phyloP scores from a whole-genome alignment of 2,797 vertebrate genomes.

The Champsocephalus esox region DNA sequence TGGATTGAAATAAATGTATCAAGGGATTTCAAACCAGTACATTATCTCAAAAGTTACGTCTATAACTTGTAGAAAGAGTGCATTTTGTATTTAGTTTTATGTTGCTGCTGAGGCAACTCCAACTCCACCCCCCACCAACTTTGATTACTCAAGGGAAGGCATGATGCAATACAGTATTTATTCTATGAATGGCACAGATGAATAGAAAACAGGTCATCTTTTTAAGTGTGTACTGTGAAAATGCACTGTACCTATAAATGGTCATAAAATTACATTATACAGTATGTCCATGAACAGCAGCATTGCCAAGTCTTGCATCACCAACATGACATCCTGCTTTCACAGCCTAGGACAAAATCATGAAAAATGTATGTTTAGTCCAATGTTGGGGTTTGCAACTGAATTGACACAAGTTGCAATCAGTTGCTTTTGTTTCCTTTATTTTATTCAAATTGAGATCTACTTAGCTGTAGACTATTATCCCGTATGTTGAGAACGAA shows the following conservation, averaged over 20 bases:
- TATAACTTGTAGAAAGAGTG: neutral
- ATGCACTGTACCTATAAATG: neutral
- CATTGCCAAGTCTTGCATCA: neutral
- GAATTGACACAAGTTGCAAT: no score
- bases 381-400: no score
- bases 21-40: neutral
- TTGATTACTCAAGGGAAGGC: slow-evolving; percentile 21
- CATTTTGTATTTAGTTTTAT: neutral
- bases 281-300: no score
- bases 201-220: slow-evolving; percentile 1
- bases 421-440: neutral
- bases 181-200: slow-evolving; percentile 20
- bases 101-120: slow-evolving; percentile 16
- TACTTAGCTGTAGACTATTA: neutral
- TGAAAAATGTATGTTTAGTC: neutral
- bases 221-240: slow-evolving; percentile 3
- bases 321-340: neutral
- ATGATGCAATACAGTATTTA: slow-evolving; percentile 1
- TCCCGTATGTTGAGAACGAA: no score
- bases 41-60: neutral
- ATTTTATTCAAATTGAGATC: neutral
- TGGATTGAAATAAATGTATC: neutral
- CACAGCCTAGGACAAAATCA: neutral
- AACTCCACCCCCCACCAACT: slow-evolving; percentile 39
- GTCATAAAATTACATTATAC: neutral